phyloP scores from a whole-genome alignment of 2,113 vertebrate species.

The Heterocephalus glaber region DNA sequence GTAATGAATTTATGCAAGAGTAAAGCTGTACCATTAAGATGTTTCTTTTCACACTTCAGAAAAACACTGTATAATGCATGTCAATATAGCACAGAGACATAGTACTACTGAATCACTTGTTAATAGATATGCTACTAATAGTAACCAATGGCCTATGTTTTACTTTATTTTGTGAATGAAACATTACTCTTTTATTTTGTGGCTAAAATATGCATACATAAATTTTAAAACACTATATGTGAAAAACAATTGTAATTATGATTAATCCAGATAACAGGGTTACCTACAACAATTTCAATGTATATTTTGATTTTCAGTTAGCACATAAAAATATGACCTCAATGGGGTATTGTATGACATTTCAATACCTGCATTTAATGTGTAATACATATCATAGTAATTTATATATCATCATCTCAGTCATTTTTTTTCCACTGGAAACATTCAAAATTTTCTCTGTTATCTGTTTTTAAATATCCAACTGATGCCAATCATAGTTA shows the following conservation, averaged over 20 bases:
- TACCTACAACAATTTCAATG: neutral
- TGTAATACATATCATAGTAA: neutral
- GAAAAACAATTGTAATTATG: neutral
- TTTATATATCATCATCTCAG: neutral
- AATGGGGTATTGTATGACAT: neutral
- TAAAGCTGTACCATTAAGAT: neutral
- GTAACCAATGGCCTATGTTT: rapidly evolving
- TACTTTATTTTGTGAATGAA: neutral
- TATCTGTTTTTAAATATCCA: neutral
- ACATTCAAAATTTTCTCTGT: neutral
- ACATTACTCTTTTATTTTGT: neutral
- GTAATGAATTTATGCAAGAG: slow-evolving; percentile 46
- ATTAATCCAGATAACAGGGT: neutral
- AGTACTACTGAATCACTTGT: neutral
- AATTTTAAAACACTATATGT: neutral
- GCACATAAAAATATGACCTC: neutral
- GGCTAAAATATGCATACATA: neutral
- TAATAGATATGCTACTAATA: neutral
- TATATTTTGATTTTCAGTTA: neutral
- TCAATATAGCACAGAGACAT: neutral
- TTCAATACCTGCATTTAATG: neutral
- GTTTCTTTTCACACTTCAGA: slow-evolving; percentile 44
- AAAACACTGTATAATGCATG: slow-evolving; percentile 12
- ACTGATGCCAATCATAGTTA: neutral
- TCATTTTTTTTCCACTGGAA: neutral